Conservation (phyloP, 2,797 vertebrate genomes). For the Tauraco hartlaubi region DNA sequence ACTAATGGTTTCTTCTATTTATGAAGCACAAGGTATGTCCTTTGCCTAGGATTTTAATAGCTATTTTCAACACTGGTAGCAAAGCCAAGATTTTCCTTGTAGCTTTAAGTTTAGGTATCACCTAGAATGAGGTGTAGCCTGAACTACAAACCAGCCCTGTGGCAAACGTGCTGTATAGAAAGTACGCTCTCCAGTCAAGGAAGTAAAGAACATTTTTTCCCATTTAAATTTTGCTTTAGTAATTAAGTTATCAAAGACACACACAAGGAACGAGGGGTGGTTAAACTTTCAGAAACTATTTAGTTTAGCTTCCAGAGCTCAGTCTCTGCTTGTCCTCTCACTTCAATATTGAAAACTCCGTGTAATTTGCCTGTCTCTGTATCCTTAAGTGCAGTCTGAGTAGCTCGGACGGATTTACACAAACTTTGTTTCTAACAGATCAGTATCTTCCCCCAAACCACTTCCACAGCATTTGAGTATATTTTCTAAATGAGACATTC, state of each 20-base stretch:
- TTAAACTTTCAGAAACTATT: slow-evolving; percentile 39
- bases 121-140: not conserved
- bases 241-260: slow-evolving; percentile 2
- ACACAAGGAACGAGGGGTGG: not conserved
- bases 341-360: not conserved
- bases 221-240: slow-evolving; percentile 4
- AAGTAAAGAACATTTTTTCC: not conserved
- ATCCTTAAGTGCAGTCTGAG: slow-evolving; percentile 23
- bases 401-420: slow-evolving; percentile 40
- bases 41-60: not conserved
- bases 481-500: slow-evolving; percentile 28
- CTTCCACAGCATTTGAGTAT: not conserved
- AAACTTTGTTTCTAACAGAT: slow-evolving; percentile 50
- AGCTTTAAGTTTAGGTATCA: not conserved
- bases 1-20: not conserved
- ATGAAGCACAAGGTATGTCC: not conserved
- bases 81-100: not conserved
- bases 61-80: not conserved
- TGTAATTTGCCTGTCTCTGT: slow-evolving; percentile 58
- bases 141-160: not conserved
- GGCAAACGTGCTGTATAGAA: not conserved
- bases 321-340: slow-evolving; percentile 40
- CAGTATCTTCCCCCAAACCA: not conserved
- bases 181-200: not conserved
- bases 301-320: not conserved